Percentiles rank a stretch among this genome's conserved stretches.
phyloP scores from a whole-genome alignment of 2,113 vertebrate species.

The Urocynchramus pylzowi region DNA sequence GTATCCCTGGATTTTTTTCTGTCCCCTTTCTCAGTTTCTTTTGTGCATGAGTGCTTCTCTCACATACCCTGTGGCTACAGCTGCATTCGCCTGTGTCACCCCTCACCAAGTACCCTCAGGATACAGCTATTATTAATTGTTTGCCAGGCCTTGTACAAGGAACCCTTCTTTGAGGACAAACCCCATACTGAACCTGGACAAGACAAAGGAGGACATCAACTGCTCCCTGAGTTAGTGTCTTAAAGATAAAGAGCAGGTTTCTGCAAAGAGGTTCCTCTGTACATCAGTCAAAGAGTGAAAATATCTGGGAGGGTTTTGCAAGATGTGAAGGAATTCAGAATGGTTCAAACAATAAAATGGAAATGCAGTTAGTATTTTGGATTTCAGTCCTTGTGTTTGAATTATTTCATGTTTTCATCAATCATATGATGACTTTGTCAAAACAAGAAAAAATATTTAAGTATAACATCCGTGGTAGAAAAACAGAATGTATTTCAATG shows the following conservation, averaged over 20 bases:
- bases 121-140: neutral
- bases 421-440: neutral
- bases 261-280: neutral
- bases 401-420: neutral
- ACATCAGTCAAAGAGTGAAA: neutral
- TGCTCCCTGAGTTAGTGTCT: neutral
- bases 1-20: neutral
- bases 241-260: neutral
- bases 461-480: neutral
- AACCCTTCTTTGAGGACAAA: slow-evolving; percentile 21
- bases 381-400: neutral
- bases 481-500: neutral
- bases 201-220: neutral
- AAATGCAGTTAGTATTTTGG: neutral
- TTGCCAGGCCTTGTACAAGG: neutral
- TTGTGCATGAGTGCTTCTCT: neutral
- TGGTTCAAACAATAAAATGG: neutral
- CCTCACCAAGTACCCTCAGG: neutral
- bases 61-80: neutral
- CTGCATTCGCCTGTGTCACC: neutral
- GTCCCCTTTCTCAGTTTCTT: neutral
- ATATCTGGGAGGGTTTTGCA: neutral
- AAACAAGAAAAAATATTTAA: neutral
- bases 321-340: neutral
- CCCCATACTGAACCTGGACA: neutral